These are phyloP conservation scores for Chelonia mydas DNA, from an alignment of 2,797 vertebrate species.

Conservation along the genomic window DNA sequence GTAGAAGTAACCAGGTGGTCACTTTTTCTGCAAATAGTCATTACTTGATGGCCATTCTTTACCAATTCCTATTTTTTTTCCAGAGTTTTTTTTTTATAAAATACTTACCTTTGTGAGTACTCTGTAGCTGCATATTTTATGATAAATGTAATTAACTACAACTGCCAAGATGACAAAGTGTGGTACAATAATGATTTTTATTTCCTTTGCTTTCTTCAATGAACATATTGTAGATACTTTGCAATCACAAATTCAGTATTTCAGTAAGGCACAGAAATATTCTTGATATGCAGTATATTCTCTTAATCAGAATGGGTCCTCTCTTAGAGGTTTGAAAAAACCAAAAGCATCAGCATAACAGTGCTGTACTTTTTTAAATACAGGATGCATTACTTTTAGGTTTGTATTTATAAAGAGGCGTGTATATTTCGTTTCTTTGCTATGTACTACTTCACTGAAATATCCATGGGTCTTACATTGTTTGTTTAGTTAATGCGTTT, in stretches of 20 bases:
- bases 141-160: neutral
- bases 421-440: neutral
- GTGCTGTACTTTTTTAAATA: neutral
- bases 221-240: neutral
- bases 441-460: neutral
- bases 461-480: neutral
- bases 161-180: neutral
- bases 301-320: neutral
- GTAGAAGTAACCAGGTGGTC: neutral
- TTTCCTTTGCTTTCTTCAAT: neutral
- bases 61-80: neutral
- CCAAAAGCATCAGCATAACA: neutral
- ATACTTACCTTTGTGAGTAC: neutral
- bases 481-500: neutral
- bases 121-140: neutral
- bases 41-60: fast-evolving
- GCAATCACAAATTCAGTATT: too few species aligned
- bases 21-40: neutral
- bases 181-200: neutral
- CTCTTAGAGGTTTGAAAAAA: neutral
- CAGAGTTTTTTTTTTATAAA: neutral
- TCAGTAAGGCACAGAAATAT: neutral
- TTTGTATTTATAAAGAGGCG: neutral
- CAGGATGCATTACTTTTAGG: neutral
- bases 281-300: neutral